Percentiles rank a stretch among this genome's conserved stretches.
phyloP scores from a whole-genome alignment of 2,113 vertebrate species.

The Uria aalge region DNA sequence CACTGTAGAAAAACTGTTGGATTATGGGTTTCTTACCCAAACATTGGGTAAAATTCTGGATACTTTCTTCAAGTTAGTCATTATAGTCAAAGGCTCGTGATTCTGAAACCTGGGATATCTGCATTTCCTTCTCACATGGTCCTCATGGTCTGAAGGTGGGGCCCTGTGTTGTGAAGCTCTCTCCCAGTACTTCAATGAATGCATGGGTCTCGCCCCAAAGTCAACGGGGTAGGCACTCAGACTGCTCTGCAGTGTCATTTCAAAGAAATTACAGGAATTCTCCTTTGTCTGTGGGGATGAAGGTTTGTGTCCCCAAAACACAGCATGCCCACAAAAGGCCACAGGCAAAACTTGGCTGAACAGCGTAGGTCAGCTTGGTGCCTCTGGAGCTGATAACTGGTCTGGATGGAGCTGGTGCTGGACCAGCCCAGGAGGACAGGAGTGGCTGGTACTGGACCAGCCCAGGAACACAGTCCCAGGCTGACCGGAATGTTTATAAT shows the following conservation, averaged over 20 bases:
- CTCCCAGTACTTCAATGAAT: not conserved
- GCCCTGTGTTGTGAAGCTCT: not conserved
- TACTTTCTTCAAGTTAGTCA: not conserved
- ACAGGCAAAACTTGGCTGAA: not conserved
- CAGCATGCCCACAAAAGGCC: not conserved
- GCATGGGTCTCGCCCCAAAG: not conserved
- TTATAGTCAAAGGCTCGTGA: not conserved
- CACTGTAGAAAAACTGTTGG: not conserved
- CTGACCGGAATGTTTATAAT: not conserved
- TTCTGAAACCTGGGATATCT: not conserved
- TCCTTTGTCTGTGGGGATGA: not conserved
- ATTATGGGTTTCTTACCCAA: not conserved
- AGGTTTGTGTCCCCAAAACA: not conserved
- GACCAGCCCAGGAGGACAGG: not conserved
- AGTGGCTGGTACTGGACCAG: not conserved
- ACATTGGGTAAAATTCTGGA: not conserved
- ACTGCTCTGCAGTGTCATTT: accelerated
- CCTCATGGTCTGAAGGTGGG: not conserved
- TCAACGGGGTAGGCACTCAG: not conserved
- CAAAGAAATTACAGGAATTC: not conserved
- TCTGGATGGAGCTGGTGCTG: not conserved
- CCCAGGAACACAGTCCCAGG: not conserved
- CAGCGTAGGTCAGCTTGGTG: not conserved
- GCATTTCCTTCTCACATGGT: not conserved
- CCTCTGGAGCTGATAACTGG: not conserved